Evolutionary conservation across 1,140 invertebrate genomes (phyloP), one percentile per base, ranked within the genome.

Genomic region (Orussus abietinus): DNA sequence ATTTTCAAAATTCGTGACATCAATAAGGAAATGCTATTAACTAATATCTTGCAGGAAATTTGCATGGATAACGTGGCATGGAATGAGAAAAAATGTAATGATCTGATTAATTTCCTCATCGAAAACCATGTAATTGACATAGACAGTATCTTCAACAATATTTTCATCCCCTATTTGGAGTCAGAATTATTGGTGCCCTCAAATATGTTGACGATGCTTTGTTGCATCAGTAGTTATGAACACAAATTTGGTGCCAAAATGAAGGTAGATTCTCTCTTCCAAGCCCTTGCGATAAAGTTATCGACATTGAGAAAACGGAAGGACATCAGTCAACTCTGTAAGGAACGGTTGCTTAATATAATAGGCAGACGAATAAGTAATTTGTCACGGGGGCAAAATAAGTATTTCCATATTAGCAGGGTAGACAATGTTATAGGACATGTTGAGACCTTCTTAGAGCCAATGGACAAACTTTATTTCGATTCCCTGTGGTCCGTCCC

Each of bases 401-500:
- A n/a, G n/a, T n/a, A n/a, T n/a, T n/a, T n/a, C n/a, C n/a, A n/a
- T n/a, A n/a, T n/a, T n/a, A n/a, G n/a, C n/a, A n/a, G n/a, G n/a
- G n/a, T n/a, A n/a, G n/a, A n/a, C n/a, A n/a, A n/a, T n/a, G n/a
- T n/a, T n/a, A n/a, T n/a, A n/a, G n/a, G n/a, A n/a, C n/a, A 34
- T 5, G 32, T 66, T 2, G 42, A 60, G 35, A 28, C 18, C 0
- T 22, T 45, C 3, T 14, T 64, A 0, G 47, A 62, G 20, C 65
- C 66, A n/a, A 38, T 66, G 4, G 63, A 70, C 31, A 58, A 51
- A 34, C 28, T 52, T 15, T 32, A 54, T 12, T 57, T 64, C 9
- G 6, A 41, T 0, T 12, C 47, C 1, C 25, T 46, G 1, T 47
- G 48, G 30, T 21, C 39, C 2, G 25, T 37, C n/a, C n/a, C 21